These are phyloP conservation scores for Gulo gulo DNA, from an alignment of 2,113 vertebrate species.

Conservation along the genomic window DNA sequence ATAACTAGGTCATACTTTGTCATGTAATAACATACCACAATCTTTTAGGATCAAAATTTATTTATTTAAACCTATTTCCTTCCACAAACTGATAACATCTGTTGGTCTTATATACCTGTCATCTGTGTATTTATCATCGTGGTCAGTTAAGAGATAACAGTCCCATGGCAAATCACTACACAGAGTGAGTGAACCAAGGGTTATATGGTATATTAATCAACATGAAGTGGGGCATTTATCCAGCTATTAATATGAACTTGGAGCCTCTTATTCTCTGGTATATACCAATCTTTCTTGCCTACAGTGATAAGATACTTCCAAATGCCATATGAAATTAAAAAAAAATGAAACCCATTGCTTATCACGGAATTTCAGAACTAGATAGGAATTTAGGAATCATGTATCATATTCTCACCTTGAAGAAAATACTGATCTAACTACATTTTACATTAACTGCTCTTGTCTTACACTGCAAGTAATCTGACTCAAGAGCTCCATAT, in stretches of 20 bases:
- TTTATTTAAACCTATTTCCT: slow-evolving; percentile 1
- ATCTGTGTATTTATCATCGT: not conserved
- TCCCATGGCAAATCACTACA: not conserved
- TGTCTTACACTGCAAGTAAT: not conserved
- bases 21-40: not conserved
- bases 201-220: not conserved
- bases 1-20: not conserved
- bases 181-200: not conserved
- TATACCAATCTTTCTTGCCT: not conserved
- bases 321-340: not conserved
- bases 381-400: not conserved
- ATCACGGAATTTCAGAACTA: slow-evolving; percentile 36
- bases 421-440: slow-evolving; percentile 14
- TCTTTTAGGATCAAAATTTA: slow-evolving; percentile 5
- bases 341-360: not conserved
- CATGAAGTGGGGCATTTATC: not conserved
- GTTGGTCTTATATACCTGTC: not conserved
- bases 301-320: not conserved
- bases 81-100: not conserved
- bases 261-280: not conserved
- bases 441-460: not conserved
- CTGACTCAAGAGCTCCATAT: not conserved
- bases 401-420: not conserved
- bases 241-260: not conserved
- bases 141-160: not conserved